Percentiles rank a stretch among this genome's conserved stretches.
Conservation (phyloP, 2,888 invertebrate species). For the Chloroclystis v-ata region DNA sequence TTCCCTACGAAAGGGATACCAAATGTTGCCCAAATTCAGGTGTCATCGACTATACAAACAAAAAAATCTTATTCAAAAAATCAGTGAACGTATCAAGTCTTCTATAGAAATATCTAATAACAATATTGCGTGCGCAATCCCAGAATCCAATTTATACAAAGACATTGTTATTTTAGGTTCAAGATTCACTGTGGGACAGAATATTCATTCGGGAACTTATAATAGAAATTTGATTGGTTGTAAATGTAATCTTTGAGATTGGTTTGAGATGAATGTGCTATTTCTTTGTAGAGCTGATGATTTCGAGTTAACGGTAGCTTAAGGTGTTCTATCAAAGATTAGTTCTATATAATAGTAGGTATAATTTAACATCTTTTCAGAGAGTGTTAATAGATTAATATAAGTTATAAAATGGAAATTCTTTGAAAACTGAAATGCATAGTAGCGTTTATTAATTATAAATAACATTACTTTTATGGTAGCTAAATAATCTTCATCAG, state of each 20-base stretch:
- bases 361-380: too few species aligned
- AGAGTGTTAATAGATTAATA: too few species aligned
- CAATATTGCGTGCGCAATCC: slow-evolving; percentile 66
- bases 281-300: slow-evolving; percentile 3
- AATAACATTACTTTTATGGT: too few species aligned
- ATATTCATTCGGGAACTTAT: slow-evolving; percentile 41
- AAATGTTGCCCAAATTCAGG: slow-evolving; percentile 52
- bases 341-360: too few species aligned
- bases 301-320: slow-evolving; percentile 5
- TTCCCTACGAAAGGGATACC: slow-evolving; percentile 52
- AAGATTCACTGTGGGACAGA: slow-evolving; percentile 44
- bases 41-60: slow-evolving; percentile 55
- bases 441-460: too few species aligned
- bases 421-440: too few species aligned
- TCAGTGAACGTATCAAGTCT: slow-evolving; percentile 71
- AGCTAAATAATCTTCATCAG: too few species aligned
- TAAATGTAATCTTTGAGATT: slow-evolving; percentile 22
- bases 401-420: too few species aligned
- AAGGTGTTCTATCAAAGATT: too few species aligned
- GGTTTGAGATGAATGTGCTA: slow-evolving; percentile 21
- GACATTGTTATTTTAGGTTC: slow-evolving; percentile 66
- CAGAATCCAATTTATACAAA: slow-evolving; percentile 64
- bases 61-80: slow-evolving; percentile 48
- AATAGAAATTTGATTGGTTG: slow-evolving; percentile 30
- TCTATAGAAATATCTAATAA: slow-evolving; percentile 44